Evolutionary conservation across 2,113 vertebrate species (phyloP).

Genomic region (Catagonus wagneri): DNA sequence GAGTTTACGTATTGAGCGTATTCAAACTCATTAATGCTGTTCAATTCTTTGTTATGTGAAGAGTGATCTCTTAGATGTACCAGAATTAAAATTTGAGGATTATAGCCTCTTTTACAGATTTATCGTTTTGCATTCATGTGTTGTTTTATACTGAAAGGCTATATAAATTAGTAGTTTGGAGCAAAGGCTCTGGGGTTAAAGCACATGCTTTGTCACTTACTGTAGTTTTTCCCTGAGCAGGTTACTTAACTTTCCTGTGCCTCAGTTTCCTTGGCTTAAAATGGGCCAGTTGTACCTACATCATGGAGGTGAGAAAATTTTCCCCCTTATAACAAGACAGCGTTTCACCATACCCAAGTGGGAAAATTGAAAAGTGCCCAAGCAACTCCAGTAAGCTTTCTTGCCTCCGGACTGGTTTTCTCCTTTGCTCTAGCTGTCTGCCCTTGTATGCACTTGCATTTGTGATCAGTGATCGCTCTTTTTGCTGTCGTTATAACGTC

Average conservation of each 20-base stretch:
- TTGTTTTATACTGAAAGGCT: not conserved
- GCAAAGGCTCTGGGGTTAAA: not conserved
- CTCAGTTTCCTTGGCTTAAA: slow-evolving; percentile 2
- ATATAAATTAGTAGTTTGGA: not conserved
- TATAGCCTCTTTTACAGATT: not conserved
- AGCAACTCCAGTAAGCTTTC: not conserved
- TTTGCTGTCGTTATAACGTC: not conserved
- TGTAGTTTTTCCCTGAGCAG: not conserved
- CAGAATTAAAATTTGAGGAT: not conserved
- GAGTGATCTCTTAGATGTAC: not conserved
- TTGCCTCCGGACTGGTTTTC: not conserved
- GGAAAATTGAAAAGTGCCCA: not conserved
- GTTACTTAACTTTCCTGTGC: not conserved
- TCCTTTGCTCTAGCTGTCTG: not conserved
- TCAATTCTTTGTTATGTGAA: not conserved
- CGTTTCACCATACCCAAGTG: not conserved
- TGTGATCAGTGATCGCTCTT: not conserved
- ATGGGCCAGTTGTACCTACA: not conserved
- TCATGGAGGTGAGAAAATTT: not conserved
- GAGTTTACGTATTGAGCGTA: not conserved
- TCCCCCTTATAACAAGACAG: not conserved
- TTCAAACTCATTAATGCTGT: not conserved
- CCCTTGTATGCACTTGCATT: not conserved
- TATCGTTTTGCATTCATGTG: not conserved
- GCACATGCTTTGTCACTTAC: not conserved